Conservation (phyloP, 2,888 invertebrate genomes). For the Sturmia bella region DNA sequence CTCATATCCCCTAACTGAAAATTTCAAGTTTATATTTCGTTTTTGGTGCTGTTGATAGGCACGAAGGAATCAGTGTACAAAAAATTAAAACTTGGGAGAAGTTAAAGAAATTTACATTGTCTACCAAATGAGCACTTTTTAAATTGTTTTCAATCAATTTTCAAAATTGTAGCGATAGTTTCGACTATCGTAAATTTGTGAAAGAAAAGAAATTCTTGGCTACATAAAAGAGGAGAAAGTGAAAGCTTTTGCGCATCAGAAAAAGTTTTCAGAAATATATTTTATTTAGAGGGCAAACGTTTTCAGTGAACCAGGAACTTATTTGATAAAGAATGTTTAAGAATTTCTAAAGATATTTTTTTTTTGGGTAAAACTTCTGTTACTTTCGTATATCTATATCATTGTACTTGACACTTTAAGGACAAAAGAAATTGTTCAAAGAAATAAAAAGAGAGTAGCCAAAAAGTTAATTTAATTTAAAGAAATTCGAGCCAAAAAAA, state of each 20-base stretch:
- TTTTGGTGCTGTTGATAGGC: neutral
- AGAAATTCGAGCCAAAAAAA: too few species aligned
- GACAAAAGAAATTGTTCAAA: too few species aligned
- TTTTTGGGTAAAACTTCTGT: too few species aligned
- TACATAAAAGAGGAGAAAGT: too few species aligned
- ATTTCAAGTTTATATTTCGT: slow-evolving; percentile 56
- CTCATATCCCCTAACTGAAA: slow-evolving; percentile 7
- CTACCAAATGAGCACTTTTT: slow-evolving; percentile 2
- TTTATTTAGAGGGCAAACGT: too few species aligned
- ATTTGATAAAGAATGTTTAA: too few species aligned
- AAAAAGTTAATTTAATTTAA: too few species aligned
- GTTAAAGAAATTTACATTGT: neutral
- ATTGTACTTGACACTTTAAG: too few species aligned
- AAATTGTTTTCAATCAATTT: slow-evolving; percentile 26
- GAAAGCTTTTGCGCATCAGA: neutral
- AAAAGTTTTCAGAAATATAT: neutral
- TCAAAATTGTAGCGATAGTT: slow-evolving; percentile 6
- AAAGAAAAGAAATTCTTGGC: neutral
- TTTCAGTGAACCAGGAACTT: too few species aligned
- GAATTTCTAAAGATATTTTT: too few species aligned
- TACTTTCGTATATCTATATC: too few species aligned
- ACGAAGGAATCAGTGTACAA: neutral
- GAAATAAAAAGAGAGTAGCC: too few species aligned
- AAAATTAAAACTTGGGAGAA: slow-evolving; percentile 12
- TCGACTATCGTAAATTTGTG: slow-evolving; percentile 19